phyloP scores from a whole-genome alignment of 2,888 invertebrate genomes.

The Apotomis capreana region DNA sequence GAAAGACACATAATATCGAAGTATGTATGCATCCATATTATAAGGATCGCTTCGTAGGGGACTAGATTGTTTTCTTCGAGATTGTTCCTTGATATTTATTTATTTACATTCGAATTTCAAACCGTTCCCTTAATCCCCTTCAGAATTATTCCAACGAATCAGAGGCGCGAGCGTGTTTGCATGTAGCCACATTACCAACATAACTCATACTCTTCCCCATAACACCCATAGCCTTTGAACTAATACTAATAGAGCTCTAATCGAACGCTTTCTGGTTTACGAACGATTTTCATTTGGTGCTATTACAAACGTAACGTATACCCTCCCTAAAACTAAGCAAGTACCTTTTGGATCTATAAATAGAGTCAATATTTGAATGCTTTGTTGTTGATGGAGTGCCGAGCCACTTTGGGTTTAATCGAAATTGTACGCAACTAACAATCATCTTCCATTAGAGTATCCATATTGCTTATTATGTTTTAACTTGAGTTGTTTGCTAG shows the following conservation, averaged over 20 bases:
- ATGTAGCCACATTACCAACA: constrained; percentile 28
- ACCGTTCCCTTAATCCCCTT: constrained; percentile 30
- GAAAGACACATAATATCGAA: no score
- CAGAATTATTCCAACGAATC: constrained; percentile 40
- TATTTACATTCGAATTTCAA: constrained; percentile 32
- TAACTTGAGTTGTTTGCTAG: constrained; percentile 38
- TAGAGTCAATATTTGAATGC: constrained; percentile 25
- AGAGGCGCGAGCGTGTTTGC: constrained; percentile 40
- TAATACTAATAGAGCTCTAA: neutral
- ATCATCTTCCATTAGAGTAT: constrained; percentile 49
- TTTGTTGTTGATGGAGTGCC: neutral
- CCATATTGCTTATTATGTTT: constrained; percentile 47
- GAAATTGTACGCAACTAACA: constrained; percentile 45
- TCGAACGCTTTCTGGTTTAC: constrained; percentile 1
- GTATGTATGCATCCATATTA: no score
- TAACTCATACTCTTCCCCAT: neutral
- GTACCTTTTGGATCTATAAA: neutral
- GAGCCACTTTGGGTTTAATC: constrained; percentile 27
- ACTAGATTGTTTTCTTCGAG: no score
- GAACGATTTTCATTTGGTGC: constrained; percentile 19
- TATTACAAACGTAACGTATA: constrained; percentile 6
- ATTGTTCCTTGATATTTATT: neutral
- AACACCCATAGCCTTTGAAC: neutral
- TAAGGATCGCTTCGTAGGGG: no score
- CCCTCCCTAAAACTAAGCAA: neutral